Conservation (phyloP, 2,113 vertebrate genomes). For the Fregetta grallaria region DNA sequence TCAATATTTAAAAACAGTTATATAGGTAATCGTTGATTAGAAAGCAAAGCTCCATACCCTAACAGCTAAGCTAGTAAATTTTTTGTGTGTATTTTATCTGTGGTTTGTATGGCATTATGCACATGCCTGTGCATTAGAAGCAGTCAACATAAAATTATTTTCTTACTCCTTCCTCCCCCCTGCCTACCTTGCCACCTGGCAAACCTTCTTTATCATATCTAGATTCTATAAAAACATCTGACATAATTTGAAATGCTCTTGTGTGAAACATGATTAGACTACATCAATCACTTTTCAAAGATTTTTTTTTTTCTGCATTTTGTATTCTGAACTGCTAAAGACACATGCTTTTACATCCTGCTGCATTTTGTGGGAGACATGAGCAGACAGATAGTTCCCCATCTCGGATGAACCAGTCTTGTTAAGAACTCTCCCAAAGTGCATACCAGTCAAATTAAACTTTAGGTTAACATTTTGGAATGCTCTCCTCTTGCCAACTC, state of each 20-base stretch:
- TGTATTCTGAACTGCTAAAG: neutral
- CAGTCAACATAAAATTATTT: neutral
- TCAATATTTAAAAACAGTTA: slow-evolving; percentile 28
- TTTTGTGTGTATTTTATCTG: neutral
- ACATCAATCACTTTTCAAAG: neutral
- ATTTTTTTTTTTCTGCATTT: neutral
- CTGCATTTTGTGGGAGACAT: neutral
- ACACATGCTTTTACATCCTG: neutral
- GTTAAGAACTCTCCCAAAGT: neutral
- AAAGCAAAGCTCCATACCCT: slow-evolving; percentile 9
- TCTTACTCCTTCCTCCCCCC: neutral
- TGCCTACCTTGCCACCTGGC: neutral
- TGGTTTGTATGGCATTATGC: neutral
- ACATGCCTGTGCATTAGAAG: neutral
- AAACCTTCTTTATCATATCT: neutral
- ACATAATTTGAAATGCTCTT: slow-evolving; percentile 17
- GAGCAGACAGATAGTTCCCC: slow-evolving; percentile 5
- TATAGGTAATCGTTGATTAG: slow-evolving; percentile 9
- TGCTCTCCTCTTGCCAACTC: slow-evolving; percentile 32
- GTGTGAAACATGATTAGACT: slow-evolving; percentile 5
- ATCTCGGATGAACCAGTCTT: neutral
- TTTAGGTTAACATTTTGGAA: slow-evolving; percentile 11
- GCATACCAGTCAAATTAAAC: slow-evolving; percentile 25
- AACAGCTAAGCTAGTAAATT: neutral
- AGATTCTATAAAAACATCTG: slow-evolving; percentile 24